Evolutionary conservation across 2,113 vertebrate genomes (phyloP), one percentile per base, ranked within the genome.

Genomic region (Elephantulus edwardii): DNA sequence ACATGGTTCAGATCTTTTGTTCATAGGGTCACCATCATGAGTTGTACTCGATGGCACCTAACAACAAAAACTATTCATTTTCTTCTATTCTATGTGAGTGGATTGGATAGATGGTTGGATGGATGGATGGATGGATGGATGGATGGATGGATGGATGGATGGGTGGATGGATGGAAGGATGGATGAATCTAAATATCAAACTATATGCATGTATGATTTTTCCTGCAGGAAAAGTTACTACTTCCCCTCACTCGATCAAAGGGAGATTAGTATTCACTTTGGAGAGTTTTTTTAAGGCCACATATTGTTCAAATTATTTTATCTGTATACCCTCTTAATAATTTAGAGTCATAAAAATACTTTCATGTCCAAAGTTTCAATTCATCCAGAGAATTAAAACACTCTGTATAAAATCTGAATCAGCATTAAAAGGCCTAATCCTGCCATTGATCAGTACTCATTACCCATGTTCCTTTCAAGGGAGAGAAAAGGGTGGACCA

Each of bases 291-390:
- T 46, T 33, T 78, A 54, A 78, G 40, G 76, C 14, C 50, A 88
- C 33, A 20, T 52, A 35, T 62, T 70, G 14, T 48, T 70, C 20
- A 26, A 20, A 11, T 91, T 48, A 92, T 80, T 70, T 89, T 92
- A 33, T 70, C 80, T 85, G 38, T 22, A 66, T 46, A 60, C 13
- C 68, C 87, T 35, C 38, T 96, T 95, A 96, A 90, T 95, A 97
- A 97, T 90, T 95, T 93, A 96, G 91, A 90, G 86, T 62, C 80
- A 89, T 46, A 62, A 88, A 71, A 95, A 96, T 68, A 62, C 78
- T 68, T 80, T 38, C 60, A 76, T 81, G 84, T 81, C 72, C 77
- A 46, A 81, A 94, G 91, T 92, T 93, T 50, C 93, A 48, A 3
- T 95, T 95, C 75, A 91, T 0, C 52, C 89, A 62, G 86, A 42